These are phyloP conservation scores for Porites australiensis DNA, from an alignment of 64 coral and sea anemone species.

Conservation along the genomic window DNA sequence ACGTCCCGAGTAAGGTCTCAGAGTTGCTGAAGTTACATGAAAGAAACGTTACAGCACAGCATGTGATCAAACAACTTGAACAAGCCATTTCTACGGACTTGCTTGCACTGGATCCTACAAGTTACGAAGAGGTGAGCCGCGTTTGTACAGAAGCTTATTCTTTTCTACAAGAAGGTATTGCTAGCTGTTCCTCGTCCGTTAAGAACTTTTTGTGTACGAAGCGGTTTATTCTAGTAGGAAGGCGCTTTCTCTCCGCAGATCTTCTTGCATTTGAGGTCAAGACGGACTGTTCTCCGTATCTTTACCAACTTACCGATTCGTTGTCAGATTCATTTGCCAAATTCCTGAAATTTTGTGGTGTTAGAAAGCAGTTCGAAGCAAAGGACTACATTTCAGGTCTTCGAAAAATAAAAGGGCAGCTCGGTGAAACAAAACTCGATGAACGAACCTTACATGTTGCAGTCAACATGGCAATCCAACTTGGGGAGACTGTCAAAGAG, in stretches of 20 bases:
- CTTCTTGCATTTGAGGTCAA: constrained; percentile 42
- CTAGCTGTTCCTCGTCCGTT: neutral
- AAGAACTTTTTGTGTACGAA: neutral
- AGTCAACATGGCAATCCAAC: constrained; percentile 8
- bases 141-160: constrained; percentile 46
- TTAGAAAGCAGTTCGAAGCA: constrained; percentile 51
- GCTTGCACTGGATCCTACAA: neutral
- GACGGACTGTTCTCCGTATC: constrained; percentile 34
- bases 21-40: neutral
- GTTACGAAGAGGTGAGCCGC: constrained; percentile 2
- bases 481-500: neutral
- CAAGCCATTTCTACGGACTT: neutral
- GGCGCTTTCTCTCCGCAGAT: constrained; percentile 36
- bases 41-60: neutral
- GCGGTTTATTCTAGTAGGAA: constrained; percentile 12
- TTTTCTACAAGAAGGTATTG: constrained; percentile 29
- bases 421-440: constrained; percentile 7
- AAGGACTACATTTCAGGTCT: constrained; percentile 43
- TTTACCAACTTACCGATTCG: constrained; percentile 18
- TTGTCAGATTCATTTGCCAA: constrained; percentile 3
- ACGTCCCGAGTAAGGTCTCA: neutral
- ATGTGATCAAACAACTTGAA: constrained; percentile 24
- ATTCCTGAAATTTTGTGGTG: constrained; percentile 54
- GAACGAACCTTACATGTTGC: constrained; percentile 7
- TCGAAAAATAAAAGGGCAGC: neutral